A percentile compares a stretch with the other conserved stretches of the same genome.
These are phyloP conservation scores for Mesorhabditis spiculigera DNA, from an alignment of 2,888 invertebrate species.

Conservation along the genomic window DNA sequence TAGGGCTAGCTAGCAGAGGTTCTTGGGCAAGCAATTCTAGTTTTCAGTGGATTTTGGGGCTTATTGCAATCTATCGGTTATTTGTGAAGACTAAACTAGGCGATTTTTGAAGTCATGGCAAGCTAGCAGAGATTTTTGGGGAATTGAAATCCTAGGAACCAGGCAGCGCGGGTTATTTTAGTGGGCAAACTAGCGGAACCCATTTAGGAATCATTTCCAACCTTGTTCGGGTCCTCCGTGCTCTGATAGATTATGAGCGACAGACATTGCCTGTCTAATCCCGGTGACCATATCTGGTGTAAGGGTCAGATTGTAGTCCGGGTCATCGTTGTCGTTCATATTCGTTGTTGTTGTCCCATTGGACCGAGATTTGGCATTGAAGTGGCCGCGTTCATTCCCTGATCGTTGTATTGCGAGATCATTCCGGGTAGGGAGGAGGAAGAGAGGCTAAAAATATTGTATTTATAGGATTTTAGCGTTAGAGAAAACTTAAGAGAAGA, in stretches of 20 bases:
- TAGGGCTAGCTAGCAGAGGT: no score
- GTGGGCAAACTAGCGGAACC: background rate
- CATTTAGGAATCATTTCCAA: background rate
- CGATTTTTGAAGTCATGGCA: no score
- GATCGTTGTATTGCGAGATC: conserved; percentile 26
- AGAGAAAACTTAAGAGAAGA: no score
- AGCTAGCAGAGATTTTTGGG: no score
- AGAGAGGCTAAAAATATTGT: conserved; percentile 25
- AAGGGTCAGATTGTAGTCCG: conserved; percentile 54
- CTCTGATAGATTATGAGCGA: background rate
- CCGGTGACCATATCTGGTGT: conserved; percentile 52
- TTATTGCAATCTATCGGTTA: no score
- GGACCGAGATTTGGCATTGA: conserved; percentile 43
- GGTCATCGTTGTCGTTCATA: conserved; percentile 37
- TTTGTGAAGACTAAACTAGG: no score
- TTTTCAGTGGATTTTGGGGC: no score
- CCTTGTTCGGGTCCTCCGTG: background rate
- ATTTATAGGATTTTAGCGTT: no score
- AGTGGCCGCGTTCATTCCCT: conserved; percentile 24
- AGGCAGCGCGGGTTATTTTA: background rate
- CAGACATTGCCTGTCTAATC: conserved; percentile 17
- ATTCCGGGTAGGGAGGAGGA: conserved; percentile 38
- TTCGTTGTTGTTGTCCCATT: conserved; percentile 17
- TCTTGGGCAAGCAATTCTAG: no score
- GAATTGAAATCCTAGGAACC: no score